phyloP scores from a whole-genome alignment of 2,113 vertebrate genomes.

The Thymallus thymallus region DNA sequence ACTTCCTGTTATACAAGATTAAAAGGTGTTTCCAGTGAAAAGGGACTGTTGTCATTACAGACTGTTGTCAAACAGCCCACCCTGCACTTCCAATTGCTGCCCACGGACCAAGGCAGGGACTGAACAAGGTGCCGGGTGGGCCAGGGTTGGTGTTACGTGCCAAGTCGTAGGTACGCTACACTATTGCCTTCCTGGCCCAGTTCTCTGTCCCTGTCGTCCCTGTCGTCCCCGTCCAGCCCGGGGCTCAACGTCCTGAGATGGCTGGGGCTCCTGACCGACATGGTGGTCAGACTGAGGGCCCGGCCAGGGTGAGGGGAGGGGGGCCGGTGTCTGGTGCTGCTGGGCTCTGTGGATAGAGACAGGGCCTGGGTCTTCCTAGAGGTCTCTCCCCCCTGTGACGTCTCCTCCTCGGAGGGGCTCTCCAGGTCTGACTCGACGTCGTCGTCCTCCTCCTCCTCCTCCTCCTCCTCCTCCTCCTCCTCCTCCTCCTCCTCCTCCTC shows the following conservation, averaged over 20 bases:
- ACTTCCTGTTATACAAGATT: slow-evolving; percentile 43
- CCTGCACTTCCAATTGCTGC: slow-evolving; percentile 34
- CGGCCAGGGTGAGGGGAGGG: slow-evolving; percentile 51
- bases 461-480: slow-evolving; percentile 79
- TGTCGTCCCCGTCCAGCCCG: slow-evolving; percentile 14
- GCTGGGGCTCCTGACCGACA: slow-evolving; percentile 54
- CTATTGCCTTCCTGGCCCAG: slow-evolving; percentile 50
- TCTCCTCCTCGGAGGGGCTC: slow-evolving; percentile 73
- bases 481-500: slow-evolving; percentile 61
- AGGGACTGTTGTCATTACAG: slow-evolving; percentile 61
- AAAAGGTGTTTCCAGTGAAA: slow-evolving; percentile 35
- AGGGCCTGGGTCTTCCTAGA: slow-evolving; percentile 42
- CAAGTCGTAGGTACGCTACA: slow-evolving; percentile 47
- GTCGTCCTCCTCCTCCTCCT: slow-evolving; percentile 60
- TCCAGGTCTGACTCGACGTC: slow-evolving; percentile 68
- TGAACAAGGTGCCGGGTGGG: not conserved
- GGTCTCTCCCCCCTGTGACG: not conserved
- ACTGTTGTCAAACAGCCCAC: slow-evolving; percentile 41
- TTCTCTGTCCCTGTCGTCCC: slow-evolving; percentile 45
- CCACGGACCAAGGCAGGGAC: slow-evolving; percentile 20
- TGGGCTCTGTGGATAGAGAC: slow-evolving; percentile 49
- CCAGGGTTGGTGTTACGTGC: slow-evolving; percentile 62
- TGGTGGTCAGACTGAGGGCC: slow-evolving; percentile 42
- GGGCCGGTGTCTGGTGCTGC: slow-evolving; percentile 43
- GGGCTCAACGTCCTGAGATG: slow-evolving; percentile 44